These are phyloP conservation scores for Mus minutoides DNA, from an alignment of 2,797 vertebrate species.

Conservation along the genomic window DNA sequence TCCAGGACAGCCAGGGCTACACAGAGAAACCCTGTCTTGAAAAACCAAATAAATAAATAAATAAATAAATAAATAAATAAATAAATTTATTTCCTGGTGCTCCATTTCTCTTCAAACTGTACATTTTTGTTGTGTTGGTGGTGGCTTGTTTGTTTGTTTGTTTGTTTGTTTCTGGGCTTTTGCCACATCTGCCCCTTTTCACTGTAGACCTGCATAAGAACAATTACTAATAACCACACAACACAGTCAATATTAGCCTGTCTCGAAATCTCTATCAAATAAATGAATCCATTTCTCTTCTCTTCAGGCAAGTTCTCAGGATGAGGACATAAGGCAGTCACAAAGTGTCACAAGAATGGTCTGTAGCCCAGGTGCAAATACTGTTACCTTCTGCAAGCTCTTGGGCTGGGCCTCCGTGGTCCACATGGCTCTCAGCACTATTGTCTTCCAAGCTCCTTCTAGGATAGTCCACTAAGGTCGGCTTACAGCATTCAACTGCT, in stretches of 20 bases:
- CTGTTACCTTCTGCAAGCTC: too few relatives aligned
- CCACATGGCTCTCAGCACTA: neutral
- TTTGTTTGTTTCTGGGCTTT: neutral
- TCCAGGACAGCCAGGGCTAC: too few relatives aligned
- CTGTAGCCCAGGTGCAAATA: neutral
- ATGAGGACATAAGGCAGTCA: neutral
- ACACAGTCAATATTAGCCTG: neutral
- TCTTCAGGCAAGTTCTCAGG: neutral
- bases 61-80: too few relatives aligned
- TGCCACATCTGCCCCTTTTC: too few relatives aligned
- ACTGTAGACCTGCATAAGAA: neutral
- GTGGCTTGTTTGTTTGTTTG: too few relatives aligned
- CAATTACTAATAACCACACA: too few relatives aligned
- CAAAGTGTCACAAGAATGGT: neutral
- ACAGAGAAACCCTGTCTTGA: too few relatives aligned
- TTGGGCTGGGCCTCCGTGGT: too few relatives aligned
- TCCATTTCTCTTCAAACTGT: neutral
- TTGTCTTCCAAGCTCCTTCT: too few relatives aligned
- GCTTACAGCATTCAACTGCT: neutral
- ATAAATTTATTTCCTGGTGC: too few relatives aligned
- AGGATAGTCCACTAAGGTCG: neutral
- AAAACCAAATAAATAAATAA: too few relatives aligned
- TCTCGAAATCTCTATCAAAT: neutral
- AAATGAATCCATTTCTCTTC: neutral
- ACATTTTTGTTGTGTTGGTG: neutral